These are phyloP conservation scores for Cyclina sinensis DNA, from an alignment of 1,140 invertebrate species.

Conservation along the genomic window DNA sequence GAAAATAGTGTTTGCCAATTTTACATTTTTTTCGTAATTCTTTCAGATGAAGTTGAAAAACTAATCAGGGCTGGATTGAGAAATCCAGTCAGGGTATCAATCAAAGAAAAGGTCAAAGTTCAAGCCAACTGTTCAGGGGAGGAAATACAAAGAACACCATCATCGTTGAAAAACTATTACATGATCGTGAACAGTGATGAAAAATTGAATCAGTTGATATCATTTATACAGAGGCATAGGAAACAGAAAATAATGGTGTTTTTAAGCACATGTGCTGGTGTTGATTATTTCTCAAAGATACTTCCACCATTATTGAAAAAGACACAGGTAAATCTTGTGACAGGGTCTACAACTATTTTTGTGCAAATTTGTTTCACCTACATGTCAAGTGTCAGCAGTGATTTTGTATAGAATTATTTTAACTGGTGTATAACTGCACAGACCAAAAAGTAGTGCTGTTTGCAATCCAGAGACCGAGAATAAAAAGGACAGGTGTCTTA, in stretches of 20 bases:
- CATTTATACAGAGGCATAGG: constrained; percentile 91
- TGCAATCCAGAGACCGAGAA: too few species aligned
- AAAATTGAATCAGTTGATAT: constrained; percentile 92
- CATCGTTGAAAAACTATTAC: constrained; percentile 94
- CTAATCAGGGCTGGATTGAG: constrained; percentile 97
- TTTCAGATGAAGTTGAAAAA: constrained; percentile 94
- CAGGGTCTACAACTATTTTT: neutral
- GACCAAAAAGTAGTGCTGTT: too few species aligned
- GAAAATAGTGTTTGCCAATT: too few species aligned
- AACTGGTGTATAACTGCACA: too few species aligned
- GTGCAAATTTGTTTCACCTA: neutral
- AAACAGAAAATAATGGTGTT: constrained; percentile 96
- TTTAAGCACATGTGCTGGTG: constrained; percentile 97
- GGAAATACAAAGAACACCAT: constrained; percentile 91
- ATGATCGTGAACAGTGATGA: constrained; percentile 91
- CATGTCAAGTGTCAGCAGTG: neutral
- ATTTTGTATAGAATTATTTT: neutral
- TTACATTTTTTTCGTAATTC: too few species aligned
- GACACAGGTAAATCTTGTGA: constrained; percentile 63
- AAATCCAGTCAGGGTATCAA: constrained; percentile 96
- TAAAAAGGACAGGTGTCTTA: too few species aligned
- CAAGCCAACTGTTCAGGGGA: constrained; percentile 39
- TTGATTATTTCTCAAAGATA: constrained; percentile 96
- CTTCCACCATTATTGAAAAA: constrained; percentile 86
- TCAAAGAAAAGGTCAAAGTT: constrained; percentile 92